Conservation (phyloP, 2,113 vertebrate genomes). For the Psittacus erithacus region DNA sequence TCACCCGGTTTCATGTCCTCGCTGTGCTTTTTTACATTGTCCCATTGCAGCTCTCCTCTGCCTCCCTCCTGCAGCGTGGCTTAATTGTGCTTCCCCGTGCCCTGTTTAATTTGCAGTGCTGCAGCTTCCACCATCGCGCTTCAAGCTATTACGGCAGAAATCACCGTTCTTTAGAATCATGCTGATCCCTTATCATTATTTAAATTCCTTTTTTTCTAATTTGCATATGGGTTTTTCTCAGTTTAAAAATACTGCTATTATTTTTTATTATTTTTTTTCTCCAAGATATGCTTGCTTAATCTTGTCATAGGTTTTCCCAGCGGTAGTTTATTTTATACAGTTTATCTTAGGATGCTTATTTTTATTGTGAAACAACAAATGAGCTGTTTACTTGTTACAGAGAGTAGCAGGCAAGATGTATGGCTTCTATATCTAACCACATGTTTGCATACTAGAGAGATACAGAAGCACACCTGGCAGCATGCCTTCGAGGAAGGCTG, state of each 20-base stretch:
- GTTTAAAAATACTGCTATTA: accelerated
- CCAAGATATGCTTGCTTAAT: neutral
- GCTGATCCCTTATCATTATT: neutral
- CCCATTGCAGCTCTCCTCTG: neutral
- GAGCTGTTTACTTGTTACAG: neutral
- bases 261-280: neutral
- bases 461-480: neutral
- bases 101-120: neutral
- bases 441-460: constrained; percentile 20
- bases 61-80: neutral
- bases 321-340: neutral
- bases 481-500: neutral
- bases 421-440: neutral
- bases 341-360: neutral
- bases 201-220: neutral
- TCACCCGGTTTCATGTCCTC: accelerated
- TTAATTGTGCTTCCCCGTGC: neutral
- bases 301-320: neutral
- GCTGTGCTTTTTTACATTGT: neutral
- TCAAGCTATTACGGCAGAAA: accelerated
- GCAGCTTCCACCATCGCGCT: neutral
- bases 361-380: neutral
- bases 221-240: neutral
- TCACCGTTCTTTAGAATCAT: neutral
- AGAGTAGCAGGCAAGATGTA: neutral